Conservation (phyloP, 2,888 invertebrate species). For the Synergus itoensis region DNA sequence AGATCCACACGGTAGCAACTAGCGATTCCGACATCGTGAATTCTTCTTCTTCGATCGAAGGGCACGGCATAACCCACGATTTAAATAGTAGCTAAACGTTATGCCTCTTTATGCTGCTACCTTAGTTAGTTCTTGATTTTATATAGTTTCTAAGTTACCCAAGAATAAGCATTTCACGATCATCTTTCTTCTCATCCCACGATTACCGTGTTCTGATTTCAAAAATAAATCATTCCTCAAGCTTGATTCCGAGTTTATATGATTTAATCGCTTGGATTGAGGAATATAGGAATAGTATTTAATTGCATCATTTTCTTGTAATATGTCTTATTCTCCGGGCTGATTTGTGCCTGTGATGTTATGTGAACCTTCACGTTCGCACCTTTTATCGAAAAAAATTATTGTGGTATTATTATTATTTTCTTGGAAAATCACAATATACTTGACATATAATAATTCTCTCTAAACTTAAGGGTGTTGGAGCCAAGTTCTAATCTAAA, state of each 20-base stretch:
- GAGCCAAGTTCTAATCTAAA: no score
- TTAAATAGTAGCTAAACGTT: background rate
- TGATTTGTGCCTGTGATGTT: slow-evolving; percentile 1
- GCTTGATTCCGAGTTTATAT: slow-evolving; percentile 12
- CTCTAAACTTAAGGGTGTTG: no score
- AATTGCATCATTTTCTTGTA: slow-evolving; percentile 31
- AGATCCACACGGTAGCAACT: slow-evolving; percentile 33
- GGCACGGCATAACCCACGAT: slow-evolving; percentile 3
- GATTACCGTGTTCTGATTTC: slow-evolving; percentile 27
- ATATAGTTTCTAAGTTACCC: background rate
- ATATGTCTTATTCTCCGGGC: background rate
- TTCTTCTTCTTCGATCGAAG: slow-evolving; percentile 12
- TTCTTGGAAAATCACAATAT: no score
- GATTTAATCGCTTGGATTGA: slow-evolving; percentile 14
- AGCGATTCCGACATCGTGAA: slow-evolving; percentile 36
- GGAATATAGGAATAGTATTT: background rate
- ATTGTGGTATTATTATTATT: no score
- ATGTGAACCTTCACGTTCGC: slow-evolving; percentile 14
- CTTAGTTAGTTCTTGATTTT: slow-evolving; percentile 10
- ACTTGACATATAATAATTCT: no score
- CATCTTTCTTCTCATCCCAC: background rate
- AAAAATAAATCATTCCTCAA: slow-evolving; percentile 29
- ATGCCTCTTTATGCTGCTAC: background rate
- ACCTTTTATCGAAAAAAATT: background rate
- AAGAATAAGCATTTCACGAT: slow-evolving; percentile 40